These are phyloP conservation scores for Rhinopomastus cyanomelas DNA, from an alignment of 2,113 vertebrate species.

Conservation along the genomic window DNA sequence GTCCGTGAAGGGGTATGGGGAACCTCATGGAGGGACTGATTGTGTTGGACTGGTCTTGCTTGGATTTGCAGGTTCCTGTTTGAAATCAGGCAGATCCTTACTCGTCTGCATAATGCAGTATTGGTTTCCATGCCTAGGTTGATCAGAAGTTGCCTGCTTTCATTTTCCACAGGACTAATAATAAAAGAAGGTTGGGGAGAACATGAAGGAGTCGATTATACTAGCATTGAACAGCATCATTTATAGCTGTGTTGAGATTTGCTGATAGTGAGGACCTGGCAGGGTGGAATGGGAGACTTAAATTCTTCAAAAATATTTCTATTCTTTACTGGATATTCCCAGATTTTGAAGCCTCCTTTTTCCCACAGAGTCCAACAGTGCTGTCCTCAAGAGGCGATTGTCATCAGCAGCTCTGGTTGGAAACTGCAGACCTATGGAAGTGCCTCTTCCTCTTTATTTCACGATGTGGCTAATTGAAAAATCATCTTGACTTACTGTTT, in stretches of 20 bases:
- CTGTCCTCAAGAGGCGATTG: neutral
- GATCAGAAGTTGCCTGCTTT: neutral
- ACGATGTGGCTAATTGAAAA: neutral
- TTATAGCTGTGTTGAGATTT: neutral
- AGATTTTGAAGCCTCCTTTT: neutral
- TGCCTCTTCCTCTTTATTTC: neutral
- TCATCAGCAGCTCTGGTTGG: neutral
- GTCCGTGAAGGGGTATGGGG: neutral
- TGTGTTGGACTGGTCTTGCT: neutral
- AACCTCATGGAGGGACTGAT: rapidly evolving
- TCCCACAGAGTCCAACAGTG: neutral
- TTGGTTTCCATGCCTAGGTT: neutral
- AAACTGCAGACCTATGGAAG: neutral
- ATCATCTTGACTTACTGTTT: neutral
- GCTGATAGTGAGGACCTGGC: neutral
- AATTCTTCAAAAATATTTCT: neutral
- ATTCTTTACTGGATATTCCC: neutral
- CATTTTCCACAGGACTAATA: neutral
- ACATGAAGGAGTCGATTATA: neutral
- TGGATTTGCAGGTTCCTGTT: neutral
- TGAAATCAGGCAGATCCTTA: neutral
- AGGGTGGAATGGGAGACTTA: neutral
- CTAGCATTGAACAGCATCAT: neutral
- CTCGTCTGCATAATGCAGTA: rapidly evolving
- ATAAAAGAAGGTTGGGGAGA: neutral